Evolutionary conservation across 2,113 vertebrate species (phyloP).

Genomic region (Caloenas nicobarica): DNA sequence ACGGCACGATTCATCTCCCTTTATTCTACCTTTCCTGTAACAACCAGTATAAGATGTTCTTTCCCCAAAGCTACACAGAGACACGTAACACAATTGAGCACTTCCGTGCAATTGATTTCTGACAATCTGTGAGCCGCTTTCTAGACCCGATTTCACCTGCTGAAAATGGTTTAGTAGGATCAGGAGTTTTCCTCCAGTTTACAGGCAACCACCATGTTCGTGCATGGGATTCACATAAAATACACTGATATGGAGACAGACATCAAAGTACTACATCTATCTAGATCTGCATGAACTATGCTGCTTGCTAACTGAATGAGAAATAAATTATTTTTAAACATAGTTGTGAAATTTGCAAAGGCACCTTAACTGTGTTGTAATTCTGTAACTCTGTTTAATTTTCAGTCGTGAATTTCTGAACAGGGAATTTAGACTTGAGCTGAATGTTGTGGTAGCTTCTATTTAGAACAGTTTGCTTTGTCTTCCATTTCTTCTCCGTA

Average conservation of each 20-base stretch:
- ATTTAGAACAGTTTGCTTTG: slow-evolving; percentile 13
- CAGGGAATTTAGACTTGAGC: not conserved
- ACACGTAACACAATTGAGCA: not conserved
- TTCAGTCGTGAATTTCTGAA: not conserved
- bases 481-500: not conserved
- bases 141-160: not conserved
- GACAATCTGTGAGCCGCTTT: not conserved
- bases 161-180: not conserved
- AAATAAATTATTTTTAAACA: not conserved
- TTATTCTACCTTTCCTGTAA: not conserved
- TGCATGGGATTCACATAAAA: not conserved
- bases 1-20: accelerated
- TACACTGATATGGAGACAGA: not conserved
- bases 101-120: not conserved
- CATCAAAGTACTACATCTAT: not conserved
- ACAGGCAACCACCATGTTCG: not conserved
- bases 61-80: not conserved
- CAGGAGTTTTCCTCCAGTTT: not conserved
- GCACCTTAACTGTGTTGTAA: not conserved
- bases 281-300: not conserved
- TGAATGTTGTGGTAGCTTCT: not conserved
- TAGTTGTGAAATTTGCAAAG: not conserved
- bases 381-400: no score
- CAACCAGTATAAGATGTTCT: not conserved
- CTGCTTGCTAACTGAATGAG: not conserved